These are phyloP conservation scores for Misgurnus anguillicaudatus DNA, from an alignment of 2,113 vertebrate species.

Conservation along the genomic window DNA sequence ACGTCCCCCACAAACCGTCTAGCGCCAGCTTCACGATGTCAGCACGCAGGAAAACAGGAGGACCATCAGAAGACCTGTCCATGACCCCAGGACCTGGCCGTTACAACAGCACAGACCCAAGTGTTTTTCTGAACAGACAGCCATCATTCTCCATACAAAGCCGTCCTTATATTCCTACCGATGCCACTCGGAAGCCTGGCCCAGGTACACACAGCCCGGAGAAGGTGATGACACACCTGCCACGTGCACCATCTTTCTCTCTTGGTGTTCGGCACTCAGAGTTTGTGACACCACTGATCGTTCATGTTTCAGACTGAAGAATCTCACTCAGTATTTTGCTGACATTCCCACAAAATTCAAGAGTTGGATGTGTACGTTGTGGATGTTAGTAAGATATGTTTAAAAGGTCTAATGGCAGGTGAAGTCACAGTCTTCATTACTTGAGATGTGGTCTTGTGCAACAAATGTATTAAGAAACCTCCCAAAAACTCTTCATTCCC, in stretches of 20 bases:
- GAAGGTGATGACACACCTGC: constrained; percentile 70
- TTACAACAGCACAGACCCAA: constrained; percentile 78
- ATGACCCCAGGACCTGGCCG: constrained; percentile 79
- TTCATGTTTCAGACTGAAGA: constrained; percentile 61
- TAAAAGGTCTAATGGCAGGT: neutral
- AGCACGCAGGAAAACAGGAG: constrained; percentile 56
- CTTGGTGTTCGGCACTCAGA: constrained; percentile 82
- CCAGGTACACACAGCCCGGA: constrained; percentile 82
- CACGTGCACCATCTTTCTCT: constrained; percentile 75
- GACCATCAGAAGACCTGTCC: constrained; percentile 75
- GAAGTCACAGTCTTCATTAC: neutral
- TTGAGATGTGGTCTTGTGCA: neutral
- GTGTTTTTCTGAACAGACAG: constrained; percentile 71
- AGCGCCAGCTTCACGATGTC: constrained; percentile 78
- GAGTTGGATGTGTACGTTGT: neutral
- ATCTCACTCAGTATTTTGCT: neutral
- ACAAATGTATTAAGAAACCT: neutral
- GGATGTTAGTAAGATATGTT: neutral
- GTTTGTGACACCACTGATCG: constrained; percentile 73
- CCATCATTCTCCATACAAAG: constrained; percentile 85
- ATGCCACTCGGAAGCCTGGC: constrained; percentile 67
- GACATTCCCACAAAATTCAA: neutral
- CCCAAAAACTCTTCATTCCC: too few relatives aligned
- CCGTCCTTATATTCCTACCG: constrained; percentile 66
- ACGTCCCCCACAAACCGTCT: constrained; percentile 73